phyloP scores from a whole-genome alignment of 2,888 invertebrate species.

The Dorcus parallelipipedus region DNA sequence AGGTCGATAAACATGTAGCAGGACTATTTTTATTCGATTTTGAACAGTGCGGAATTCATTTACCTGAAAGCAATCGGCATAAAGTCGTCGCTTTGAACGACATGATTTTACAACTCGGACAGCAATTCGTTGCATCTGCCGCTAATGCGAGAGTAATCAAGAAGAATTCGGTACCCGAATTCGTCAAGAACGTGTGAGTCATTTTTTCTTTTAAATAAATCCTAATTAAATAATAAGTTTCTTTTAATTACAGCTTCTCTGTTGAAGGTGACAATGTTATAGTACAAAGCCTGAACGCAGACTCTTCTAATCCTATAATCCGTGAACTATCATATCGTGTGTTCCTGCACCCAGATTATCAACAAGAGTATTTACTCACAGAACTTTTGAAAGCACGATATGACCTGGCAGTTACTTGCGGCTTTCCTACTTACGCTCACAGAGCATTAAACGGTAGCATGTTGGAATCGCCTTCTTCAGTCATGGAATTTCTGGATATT shows the following conservation, averaged over 20 bases:
- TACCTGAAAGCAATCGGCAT: conserved; percentile 68
- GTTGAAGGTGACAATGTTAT: conserved; percentile 69
- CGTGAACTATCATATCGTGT: conserved; percentile 87
- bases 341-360: conserved; percentile 73
- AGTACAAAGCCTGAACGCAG: conserved; percentile 79
- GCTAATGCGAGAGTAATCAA: conserved; percentile 66
- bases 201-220: background rate
- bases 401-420: conserved; percentile 81
- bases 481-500: conserved; percentile 74
- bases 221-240: background rate
- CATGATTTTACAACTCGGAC: conserved; percentile 77
- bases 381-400: conserved; percentile 72
- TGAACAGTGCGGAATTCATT: conserved; percentile 95
- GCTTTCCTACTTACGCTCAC: conserved; percentile 85
- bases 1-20: conserved; percentile 82
- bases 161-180: conserved; percentile 64
- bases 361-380: conserved; percentile 72
- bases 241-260: conserved; percentile 50
- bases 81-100: conserved; percentile 85
- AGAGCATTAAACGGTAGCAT: conserved; percentile 86
- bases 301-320: conserved; percentile 72
- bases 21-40: conserved; percentile 93
- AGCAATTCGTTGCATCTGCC: conserved; percentile 76
- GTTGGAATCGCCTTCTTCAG: conserved; percentile 76
- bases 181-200: conserved; percentile 69